Evolutionary conservation across 92 coral and sea anemone species (phyloP), one percentile per base, ranked within the genome.

Genomic region (Isaurus tuberculatus): DNA sequence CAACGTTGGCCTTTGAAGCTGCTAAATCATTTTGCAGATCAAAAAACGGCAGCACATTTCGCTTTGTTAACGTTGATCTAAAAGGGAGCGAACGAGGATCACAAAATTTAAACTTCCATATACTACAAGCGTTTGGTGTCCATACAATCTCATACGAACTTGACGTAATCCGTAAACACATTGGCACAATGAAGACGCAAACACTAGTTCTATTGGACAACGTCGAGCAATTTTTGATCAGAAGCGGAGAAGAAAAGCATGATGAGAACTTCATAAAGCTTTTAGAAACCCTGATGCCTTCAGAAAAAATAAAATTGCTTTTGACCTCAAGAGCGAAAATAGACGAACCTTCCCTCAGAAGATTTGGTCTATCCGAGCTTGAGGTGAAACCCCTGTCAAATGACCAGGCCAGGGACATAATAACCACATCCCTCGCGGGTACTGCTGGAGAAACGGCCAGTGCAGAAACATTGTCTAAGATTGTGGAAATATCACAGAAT

Each of bases 171-270:
- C 65, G 8, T 19, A 36, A 1, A 30, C 65, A 84, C 0, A 28
- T 49, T 3, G 25, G 53, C 73, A 77, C 15, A 8, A 29, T 86
- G 13, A 20, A 58, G 0, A 53, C 16, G 27, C 37, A 83, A 14
- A 75, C 90, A 14, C 33, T 92, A 10, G 78, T 92, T 17, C 31
- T 89, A 37, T 37, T 92, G 23, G 95, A 92, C 81, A 92, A 92
- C 69, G 89, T 89, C 14, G 95, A 92, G 11, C 93, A 89, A 31
- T 78, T 88, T 27, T 72, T 88, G 48, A 27, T 5, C 28, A 30
- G 65, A 19, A 66, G 60, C 11, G 74, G 61, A 30, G 84, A 46
- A 2, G 25, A 5, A 23, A 31, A 34, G 22, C 37, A 23, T 23
- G 70, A 25, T 64, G 28, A 75, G 25, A 77, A 79, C n/a, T 88